Conservation (phyloP, 2,888 invertebrate species). For the Aspidiotus rigidus region DNA sequence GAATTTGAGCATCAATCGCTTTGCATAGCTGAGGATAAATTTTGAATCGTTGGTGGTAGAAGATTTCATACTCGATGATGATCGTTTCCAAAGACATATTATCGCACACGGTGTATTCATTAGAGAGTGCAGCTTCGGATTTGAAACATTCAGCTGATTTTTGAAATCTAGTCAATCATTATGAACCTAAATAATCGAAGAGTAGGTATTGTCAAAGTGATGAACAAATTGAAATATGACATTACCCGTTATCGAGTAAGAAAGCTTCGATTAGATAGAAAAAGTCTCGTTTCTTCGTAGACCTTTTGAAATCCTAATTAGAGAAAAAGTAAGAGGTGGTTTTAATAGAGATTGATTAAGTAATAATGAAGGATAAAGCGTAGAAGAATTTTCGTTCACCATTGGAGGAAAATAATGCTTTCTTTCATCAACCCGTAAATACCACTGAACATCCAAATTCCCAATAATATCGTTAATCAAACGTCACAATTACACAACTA, state of each 20-base stretch:
- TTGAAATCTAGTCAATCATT: slow-evolving; percentile 8
- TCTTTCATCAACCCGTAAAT: no score
- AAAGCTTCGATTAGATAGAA: slow-evolving; percentile 20
- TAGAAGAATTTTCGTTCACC: no score
- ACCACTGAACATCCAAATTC: no score
- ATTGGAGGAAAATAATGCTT: no score
- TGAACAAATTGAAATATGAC: background rate
- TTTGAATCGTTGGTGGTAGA: slow-evolving; percentile 74
- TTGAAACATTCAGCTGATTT: slow-evolving; percentile 14
- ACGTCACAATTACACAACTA: no score
- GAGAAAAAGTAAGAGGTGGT: no score
- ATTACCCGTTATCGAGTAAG: slow-evolving; percentile 18
- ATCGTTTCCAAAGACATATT: slow-evolving; percentile 84
- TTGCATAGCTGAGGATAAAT: slow-evolving; percentile 56
- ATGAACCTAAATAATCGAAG: background rate
- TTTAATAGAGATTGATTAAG: no score
- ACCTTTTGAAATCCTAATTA: slow-evolving; percentile 11
- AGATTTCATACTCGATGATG: slow-evolving; percentile 79
- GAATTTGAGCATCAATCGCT: no score
- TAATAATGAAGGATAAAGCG: no score
- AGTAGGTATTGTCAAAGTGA: background rate
- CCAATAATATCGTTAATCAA: no score
- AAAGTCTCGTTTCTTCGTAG: slow-evolving; percentile 11
- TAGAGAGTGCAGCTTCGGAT: slow-evolving; percentile 10
- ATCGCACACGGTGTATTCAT: slow-evolving; percentile 66